phyloP scores from a whole-genome alignment of 2,888 invertebrate genomes.

The Apotomis betuletana region DNA sequence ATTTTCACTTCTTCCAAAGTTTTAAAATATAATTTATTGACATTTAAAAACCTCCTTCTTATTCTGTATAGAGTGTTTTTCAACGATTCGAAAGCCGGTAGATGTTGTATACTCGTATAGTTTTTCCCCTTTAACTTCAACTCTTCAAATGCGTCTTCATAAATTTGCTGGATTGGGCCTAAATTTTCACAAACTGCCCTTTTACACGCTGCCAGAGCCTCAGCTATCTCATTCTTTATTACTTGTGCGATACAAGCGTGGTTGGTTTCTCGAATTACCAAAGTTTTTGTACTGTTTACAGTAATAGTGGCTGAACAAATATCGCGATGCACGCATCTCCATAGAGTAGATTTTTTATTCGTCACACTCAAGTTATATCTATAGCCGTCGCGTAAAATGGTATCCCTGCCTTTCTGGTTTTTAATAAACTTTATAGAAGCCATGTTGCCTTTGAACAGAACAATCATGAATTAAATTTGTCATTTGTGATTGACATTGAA shows the following conservation, averaged over 20 bases:
- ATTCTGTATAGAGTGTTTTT: no score
- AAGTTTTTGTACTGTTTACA: neutral
- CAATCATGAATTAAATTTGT: slow-evolving; percentile 16
- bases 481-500: slow-evolving; percentile 5
- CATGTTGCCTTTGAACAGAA: slow-evolving; percentile 49
- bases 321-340: slow-evolving; percentile 1
- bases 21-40: neutral
- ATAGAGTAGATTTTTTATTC: slow-evolving; percentile 6
- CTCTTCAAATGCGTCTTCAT: slow-evolving; percentile 9
- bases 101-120: slow-evolving; percentile 2
- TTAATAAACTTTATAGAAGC: slow-evolving; percentile 4
- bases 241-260: neutral
- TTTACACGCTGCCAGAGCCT: slow-evolving; percentile 1
- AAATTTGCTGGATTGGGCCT: slow-evolving; percentile 1
- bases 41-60: slow-evolving; percentile 1
- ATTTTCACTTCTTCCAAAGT: neutral
- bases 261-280: slow-evolving; percentile 2
- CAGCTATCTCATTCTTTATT: neutral
- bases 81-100: no score
- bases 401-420: slow-evolving; percentile 3
- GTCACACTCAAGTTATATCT: neutral
- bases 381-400: slow-evolving; percentile 7
- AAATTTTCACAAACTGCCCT: slow-evolving; percentile 10
- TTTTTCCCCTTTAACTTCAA: neutral
- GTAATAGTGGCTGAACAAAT: slow-evolving; percentile 1